These are phyloP conservation scores for Thelaira solivaga DNA, from an alignment of 2,888 invertebrate genomes.

Conservation along the genomic window DNA sequence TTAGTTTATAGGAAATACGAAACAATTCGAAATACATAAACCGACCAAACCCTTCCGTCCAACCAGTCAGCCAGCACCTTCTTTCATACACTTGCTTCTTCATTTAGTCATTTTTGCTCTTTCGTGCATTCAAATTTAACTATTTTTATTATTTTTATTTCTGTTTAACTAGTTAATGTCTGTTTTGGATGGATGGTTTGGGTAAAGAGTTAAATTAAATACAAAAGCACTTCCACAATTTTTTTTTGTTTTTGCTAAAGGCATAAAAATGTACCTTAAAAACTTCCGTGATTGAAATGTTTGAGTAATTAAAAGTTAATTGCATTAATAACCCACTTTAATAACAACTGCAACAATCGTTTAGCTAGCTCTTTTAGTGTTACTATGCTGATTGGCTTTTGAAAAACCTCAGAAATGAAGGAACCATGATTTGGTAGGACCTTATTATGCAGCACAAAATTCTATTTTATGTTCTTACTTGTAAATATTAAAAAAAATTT, in stretches of 20 bases:
- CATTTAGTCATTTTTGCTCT: constrained; percentile 31
- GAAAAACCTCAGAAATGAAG: no score
- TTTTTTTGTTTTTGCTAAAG: constrained; percentile 4
- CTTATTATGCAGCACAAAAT: no score
- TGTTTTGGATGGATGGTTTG: constrained; percentile 54
- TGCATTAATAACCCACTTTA: constrained; percentile 31
- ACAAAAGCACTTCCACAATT: constrained; percentile 42
- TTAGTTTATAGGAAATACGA: constrained; percentile 53
- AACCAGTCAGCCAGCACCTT: constrained; percentile 9
- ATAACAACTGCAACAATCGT: neutral
- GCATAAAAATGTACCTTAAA: constrained; percentile 24
- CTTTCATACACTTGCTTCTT: no score
- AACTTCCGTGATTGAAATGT: constrained; percentile 38
- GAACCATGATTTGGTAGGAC: no score
- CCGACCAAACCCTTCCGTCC: constrained; percentile 17
- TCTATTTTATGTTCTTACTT: no score
- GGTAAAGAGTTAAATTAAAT: constrained; percentile 29
- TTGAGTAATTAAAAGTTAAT: constrained; percentile 17
- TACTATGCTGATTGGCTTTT: no score
- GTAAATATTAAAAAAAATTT: no score
- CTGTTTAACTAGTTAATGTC: neutral
- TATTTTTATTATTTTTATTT: neutral
- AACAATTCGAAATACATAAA: constrained; percentile 34
- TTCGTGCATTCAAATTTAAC: constrained; percentile 17
- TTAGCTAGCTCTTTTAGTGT: no score